Evolutionary conservation across 2,113 vertebrate species (phyloP), one percentile per base, ranked within the genome.

Genomic region (Tringa solitaria): DNA sequence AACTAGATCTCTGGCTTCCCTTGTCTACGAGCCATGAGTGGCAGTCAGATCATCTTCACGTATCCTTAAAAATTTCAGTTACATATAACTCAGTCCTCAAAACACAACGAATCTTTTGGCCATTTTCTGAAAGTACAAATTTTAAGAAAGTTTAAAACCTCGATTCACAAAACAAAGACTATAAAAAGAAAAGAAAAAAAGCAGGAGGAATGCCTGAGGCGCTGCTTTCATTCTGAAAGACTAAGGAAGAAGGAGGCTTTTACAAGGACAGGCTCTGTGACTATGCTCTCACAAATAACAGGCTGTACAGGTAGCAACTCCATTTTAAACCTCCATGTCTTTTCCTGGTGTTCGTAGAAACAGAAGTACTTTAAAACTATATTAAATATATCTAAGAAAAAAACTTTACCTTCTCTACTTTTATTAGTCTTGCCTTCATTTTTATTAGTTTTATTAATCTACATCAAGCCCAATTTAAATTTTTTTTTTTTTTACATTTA

Each of bases 31-130:
- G 39, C 8, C 45, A 46, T 46, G 33, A 70, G 41, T 14, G 16
- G 3, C 10, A 74, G 18, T 24, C 54, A 57, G 26, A n/a, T 41
- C 18, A 33, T 18, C 35, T 67, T 10, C 32, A 37, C 3, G 4
- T 7, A 35, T 3, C n/a, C 39, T 33, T 30, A 39, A 43, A 63
- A 81, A 17, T 51, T 30, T 21, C 50, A 68, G 18, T 32, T 35
- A 6, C 2, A 2, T 1, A 3, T 33, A 61, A 14, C 57, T 46
- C 10, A 65, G 26, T 59, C 17, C 46, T 68, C 28, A 21, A 46
- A 41, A 57, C 4, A 60, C 8, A 50, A 0, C 3, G 5, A 33
- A 8, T 4, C 11, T 20, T 60, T 15, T 10, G 8, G 12, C 7
- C 27, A 17, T 56, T 72, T 84, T 26, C 51, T 32, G 5, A 61